Evolutionary conservation across 2,888 invertebrate species (phyloP), one percentile per base, ranked within the genome.

Genomic region (Erebia epiphron): DNA sequence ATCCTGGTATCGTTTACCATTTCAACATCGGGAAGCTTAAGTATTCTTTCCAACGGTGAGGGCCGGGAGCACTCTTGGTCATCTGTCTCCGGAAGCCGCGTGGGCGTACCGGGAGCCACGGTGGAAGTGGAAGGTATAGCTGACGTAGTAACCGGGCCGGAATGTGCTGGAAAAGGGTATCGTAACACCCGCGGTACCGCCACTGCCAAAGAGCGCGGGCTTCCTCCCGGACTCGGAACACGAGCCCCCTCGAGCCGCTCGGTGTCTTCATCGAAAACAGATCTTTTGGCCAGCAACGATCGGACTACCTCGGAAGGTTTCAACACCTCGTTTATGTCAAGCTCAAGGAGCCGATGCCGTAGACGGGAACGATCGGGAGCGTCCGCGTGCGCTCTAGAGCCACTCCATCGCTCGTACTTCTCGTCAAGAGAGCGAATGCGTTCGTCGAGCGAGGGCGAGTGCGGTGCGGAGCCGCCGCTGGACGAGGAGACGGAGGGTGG

Each of bases 241-340:
- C 88, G 98, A 96, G 84, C 96, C 81, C 97, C 97, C 87, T 98
- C 98, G 71, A 99, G 94, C 50, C 99, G 94, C 88, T 98, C 98
- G 56, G 97, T 96, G 86, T 99, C 99, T 87, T 99, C 99, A 86
- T 99, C 99, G 88, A 99, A 99, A 68, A 99, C 98, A 67, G 98
- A 98, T 75, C 97, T 96, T 87, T 98, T 98, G 7, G 98, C 98
- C 81, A 99, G 94, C 79, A 99, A 95, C 35, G 98, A 97, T 82
- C 98, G 97, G 54, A 98, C 97, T 80, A 99, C 98, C 80, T 98
- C 98, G 35, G 98, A 98, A 0, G 98, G 98, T 85, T 98, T 97
- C 72, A 46, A 46, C 46, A 97, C 95, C 82, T 97, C 96, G 81
- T 96, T 95, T 73, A 97, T 95, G 83, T 97, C 97, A 72, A 97